phyloP scores from a whole-genome alignment of 2,113 vertebrate genomes.

The Pseudopipra pipra region DNA sequence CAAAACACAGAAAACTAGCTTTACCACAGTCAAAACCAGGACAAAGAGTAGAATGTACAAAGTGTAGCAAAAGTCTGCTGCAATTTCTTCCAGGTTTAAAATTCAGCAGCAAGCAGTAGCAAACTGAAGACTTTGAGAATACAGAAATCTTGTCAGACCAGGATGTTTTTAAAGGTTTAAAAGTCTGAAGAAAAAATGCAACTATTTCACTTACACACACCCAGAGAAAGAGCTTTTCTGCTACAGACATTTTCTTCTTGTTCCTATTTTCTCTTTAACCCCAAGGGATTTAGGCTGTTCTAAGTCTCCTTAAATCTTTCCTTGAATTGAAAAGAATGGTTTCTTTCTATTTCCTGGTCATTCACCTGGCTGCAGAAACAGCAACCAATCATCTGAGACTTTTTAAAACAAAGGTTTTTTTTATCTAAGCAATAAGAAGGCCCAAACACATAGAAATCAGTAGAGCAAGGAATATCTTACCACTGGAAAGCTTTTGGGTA shows the following conservation, averaged over 20 bases:
- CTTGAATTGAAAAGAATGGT: background rate
- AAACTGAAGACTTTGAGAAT: background rate
- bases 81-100: background rate
- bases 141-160: background rate
- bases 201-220: background rate
- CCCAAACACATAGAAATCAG: background rate
- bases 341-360: background rate
- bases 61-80: background rate
- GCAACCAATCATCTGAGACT: background rate
- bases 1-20: background rate
- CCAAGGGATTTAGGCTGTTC: background rate
- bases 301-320: background rate
- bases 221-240: background rate
- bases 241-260: background rate
- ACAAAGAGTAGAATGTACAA: background rate
- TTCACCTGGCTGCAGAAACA: background rate
- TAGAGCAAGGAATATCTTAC: background rate
- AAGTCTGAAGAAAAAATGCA: background rate
- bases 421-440: background rate
- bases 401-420: background rate
- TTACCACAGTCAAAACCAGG: background rate
- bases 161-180: background rate
- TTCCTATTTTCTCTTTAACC: background rate
- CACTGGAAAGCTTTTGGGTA: background rate
- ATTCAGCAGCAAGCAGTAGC: background rate